These are phyloP conservation scores for Meiosimyza platycephala DNA, from an alignment of 2,888 invertebrate species.

Conservation along the genomic window DNA sequence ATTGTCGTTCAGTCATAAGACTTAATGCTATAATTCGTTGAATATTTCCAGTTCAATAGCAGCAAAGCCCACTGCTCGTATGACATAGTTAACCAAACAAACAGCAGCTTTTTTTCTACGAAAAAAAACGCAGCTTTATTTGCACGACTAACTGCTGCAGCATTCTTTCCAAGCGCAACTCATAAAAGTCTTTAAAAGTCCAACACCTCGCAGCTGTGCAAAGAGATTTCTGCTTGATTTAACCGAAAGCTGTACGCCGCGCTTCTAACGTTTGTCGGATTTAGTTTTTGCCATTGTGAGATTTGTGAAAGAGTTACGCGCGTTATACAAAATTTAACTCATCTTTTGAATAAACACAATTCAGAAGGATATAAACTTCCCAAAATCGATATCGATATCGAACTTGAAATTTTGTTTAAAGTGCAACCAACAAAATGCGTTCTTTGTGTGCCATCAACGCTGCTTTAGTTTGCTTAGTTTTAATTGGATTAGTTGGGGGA, in stretches of 20 bases:
- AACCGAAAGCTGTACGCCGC: conserved; percentile 22
- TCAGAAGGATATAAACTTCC: neutral
- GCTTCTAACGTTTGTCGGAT: conserved; percentile 2
- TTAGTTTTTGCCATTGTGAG: too few species aligned
- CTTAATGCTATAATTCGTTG: too few species aligned
- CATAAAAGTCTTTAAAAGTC: conserved; percentile 43
- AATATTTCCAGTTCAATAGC: too few species aligned
- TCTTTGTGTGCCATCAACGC: conserved; percentile 42
- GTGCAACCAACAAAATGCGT: conserved; percentile 41
- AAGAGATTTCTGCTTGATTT: conserved; percentile 37
- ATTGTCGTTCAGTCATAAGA: neutral
- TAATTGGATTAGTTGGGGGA: conserved; percentile 64
- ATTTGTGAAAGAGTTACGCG: too few species aligned
- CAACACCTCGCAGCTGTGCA: conserved; percentile 35
- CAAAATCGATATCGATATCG: conserved; percentile 23
- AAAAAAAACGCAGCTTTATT: conserved; percentile 8
- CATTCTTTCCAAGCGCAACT: neutral
- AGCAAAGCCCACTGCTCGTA: too few species aligned
- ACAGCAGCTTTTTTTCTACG: neutral
- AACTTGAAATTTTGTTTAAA: conserved; percentile 25
- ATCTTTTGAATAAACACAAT: neutral
- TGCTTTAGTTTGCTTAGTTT: conserved; percentile 62
- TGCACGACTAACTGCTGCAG: neutral
- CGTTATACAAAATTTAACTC: neutral
- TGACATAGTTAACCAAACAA: too few species aligned